Conservation (phyloP, 2,113 vertebrate genomes). For the Rostratula benghalensis region DNA sequence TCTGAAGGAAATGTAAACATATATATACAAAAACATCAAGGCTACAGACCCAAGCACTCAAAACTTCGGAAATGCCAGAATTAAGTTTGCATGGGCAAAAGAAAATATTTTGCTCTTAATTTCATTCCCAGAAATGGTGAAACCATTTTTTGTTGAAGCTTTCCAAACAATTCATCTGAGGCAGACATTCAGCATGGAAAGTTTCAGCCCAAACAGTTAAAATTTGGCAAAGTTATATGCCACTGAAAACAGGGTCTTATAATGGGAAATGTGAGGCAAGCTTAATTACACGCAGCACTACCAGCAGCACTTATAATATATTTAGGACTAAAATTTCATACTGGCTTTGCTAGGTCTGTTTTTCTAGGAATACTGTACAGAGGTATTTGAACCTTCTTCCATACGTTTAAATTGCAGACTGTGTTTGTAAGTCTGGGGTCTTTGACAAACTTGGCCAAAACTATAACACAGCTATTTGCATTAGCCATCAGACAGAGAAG, state of each 20-base stretch:
- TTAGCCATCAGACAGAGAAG: background rate
- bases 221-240: constrained; percentile 35
- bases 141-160: constrained; percentile 57
- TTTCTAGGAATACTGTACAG: constrained; percentile 44
- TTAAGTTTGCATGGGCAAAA: constrained; percentile 59
- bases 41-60: constrained; percentile 10
- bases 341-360: background rate
- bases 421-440: background rate
- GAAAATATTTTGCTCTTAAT: constrained; percentile 64
- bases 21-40: constrained; percentile 22
- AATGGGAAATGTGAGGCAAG: constrained; percentile 61
- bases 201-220: constrained; percentile 66
- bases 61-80: constrained; percentile 50
- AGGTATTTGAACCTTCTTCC: background rate
- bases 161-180: constrained; percentile 67
- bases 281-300: constrained; percentile 48
- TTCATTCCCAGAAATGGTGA: constrained; percentile 68
- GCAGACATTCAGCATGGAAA: constrained; percentile 63
- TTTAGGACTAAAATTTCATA: constrained; percentile 37
- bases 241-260: constrained; percentile 38
- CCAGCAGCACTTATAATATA: background rate
- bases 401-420: background rate
- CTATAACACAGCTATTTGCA: background rate
- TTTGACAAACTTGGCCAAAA: background rate
- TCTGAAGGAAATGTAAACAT: constrained; percentile 26